phyloP scores from a whole-genome alignment of 2,888 invertebrate species.

The Buathra laborator region DNA sequence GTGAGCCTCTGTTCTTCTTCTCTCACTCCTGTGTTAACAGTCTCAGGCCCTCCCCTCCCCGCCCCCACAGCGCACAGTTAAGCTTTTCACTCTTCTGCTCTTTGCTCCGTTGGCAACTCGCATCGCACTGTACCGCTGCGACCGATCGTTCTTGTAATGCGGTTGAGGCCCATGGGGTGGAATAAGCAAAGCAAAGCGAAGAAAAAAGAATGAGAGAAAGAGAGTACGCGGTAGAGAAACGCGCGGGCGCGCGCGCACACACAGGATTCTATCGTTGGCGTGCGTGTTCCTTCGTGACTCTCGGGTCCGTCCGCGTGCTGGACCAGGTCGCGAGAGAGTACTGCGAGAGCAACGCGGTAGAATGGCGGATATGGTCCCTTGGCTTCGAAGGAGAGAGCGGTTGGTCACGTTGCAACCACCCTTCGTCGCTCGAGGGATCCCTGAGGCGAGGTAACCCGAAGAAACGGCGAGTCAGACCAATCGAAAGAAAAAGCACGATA shows the following conservation, averaged over 20 bases:
- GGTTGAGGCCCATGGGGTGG: conserved; percentile 49
- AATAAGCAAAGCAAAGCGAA: conserved; percentile 49
- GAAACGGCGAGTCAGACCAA: conserved; percentile 24
- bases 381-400: conserved; percentile 40
- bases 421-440: conserved; percentile 70
- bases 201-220: conserved; percentile 15
- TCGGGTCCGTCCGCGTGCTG: conserved; percentile 72
- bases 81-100: conserved; percentile 16
- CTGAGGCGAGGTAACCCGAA: conserved; percentile 60
- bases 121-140: conserved; percentile 10
- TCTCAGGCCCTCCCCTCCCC: not conserved
- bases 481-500: conserved; percentile 38
- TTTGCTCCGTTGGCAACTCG: not conserved
- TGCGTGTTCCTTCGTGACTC: conserved; percentile 82
- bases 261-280: conserved; percentile 77
- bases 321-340: conserved; percentile 60
- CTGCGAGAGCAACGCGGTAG: conserved; percentile 24
- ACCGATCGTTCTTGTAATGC: conserved; percentile 62
- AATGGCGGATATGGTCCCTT: conserved; percentile 37
- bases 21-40: conserved; percentile 8
- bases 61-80: not conserved
- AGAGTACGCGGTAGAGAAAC: conserved; percentile 69
- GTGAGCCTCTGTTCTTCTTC: not conserved
- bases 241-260: conserved; percentile 42
- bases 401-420: conserved; percentile 72